Conservation (phyloP, 2,113 vertebrate genomes). For the Takifugu flavidus region DNA sequence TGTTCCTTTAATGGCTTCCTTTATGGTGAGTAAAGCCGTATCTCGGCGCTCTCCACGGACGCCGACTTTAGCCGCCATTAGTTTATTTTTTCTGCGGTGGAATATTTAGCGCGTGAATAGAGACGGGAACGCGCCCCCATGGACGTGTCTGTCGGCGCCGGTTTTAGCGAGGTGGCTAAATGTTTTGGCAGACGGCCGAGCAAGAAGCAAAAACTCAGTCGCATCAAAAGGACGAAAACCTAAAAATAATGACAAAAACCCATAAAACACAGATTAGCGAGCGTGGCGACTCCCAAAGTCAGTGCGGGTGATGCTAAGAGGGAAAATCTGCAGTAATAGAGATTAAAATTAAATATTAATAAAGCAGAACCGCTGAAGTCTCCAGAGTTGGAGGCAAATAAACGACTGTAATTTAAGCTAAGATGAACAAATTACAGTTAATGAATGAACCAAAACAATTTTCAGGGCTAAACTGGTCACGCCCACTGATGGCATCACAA, state of each 20-base stretch:
- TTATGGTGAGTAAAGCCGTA: background rate
- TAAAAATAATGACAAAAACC: constrained; percentile 4
- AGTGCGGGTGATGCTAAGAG: background rate
- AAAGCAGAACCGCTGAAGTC: background rate
- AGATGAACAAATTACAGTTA: too few species aligned
- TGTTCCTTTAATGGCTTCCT: constrained; percentile 31
- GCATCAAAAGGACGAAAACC: background rate
- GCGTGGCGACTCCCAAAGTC: background rate
- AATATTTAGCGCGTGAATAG: background rate
- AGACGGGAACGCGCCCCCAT: background rate
- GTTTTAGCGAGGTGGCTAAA: background rate
- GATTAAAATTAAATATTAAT: constrained; percentile 11
- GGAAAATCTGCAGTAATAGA: background rate
- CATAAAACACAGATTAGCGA: constrained; percentile 10
- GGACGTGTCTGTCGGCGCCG: background rate
- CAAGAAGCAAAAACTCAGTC: background rate
- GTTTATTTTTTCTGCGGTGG: too few species aligned
- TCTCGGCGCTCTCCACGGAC: background rate
- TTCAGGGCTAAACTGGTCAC: too few species aligned
- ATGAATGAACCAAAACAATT: too few species aligned
- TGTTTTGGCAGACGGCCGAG: constrained; percentile 1
- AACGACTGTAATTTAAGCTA: background rate
- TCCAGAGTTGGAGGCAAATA: background rate
- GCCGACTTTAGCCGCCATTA: too few species aligned
- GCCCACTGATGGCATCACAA: too few species aligned